These are phyloP conservation scores for Eidolon helvum DNA, from an alignment of 2,113 vertebrate species.

Conservation along the genomic window DNA sequence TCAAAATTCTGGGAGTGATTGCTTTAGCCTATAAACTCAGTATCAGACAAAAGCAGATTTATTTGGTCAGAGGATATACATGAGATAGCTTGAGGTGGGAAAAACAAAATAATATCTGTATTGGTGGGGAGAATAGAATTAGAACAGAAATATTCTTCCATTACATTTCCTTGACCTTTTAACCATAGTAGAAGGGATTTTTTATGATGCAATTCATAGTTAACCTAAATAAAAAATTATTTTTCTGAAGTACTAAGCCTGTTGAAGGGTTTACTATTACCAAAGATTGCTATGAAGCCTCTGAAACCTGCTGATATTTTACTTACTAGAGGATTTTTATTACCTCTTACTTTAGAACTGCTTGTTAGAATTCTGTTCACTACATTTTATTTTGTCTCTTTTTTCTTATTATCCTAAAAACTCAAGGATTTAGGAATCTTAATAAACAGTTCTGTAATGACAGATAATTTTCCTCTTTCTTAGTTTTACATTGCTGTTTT, in stretches of 20 bases:
- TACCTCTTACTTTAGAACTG: background rate
- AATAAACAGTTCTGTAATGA: background rate
- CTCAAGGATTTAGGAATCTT: background rate
- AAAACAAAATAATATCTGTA: background rate
- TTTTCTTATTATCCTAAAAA: constrained; percentile 1
- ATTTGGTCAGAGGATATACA: background rate
- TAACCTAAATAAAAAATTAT: background rate
- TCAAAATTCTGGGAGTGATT: no score
- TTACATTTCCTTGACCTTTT: background rate
- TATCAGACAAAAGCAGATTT: background rate
- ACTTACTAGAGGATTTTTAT: background rate
- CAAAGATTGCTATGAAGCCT: background rate
- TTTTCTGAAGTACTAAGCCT: background rate
- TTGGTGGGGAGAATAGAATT: background rate
- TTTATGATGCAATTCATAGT: background rate
- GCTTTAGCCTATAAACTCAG: background rate
- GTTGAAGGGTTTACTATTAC: background rate
- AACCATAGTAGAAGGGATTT: background rate
- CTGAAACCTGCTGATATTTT: background rate
- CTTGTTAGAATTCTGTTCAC: constrained; percentile 10
- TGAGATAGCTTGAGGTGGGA: background rate
- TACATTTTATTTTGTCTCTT: background rate
- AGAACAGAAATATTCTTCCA: background rate
- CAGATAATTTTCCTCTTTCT: background rate
- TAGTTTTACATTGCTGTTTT: background rate